Conservation (phyloP, 53 echinoderm and acorn worm genomes). For the Paelopatides confundens region DNA sequence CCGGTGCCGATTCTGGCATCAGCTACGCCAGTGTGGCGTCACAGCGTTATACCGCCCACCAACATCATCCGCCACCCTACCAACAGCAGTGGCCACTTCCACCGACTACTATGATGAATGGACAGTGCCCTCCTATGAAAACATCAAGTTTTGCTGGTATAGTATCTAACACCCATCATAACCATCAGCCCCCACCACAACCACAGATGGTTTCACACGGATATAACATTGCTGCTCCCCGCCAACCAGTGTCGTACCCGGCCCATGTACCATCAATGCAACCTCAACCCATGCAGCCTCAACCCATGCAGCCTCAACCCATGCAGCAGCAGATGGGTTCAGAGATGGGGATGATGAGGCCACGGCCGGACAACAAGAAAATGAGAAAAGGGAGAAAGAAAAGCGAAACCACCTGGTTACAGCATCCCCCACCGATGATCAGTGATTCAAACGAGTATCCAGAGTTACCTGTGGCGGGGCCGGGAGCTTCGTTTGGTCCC, state of each 20-base stretch:
- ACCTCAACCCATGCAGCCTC: neutral
- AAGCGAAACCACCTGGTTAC: neutral
- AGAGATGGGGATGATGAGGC: slow-evolving; percentile 2
- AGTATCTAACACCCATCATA: slow-evolving; percentile 1
- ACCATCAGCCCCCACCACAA: slow-evolving; percentile 50
- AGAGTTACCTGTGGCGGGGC: slow-evolving; percentile 57
- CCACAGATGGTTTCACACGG: slow-evolving; percentile 27
- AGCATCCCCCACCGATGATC: slow-evolving; percentile 72
- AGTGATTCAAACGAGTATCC: slow-evolving; percentile 84
- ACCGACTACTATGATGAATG: neutral
- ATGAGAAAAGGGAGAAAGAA: slow-evolving; percentile 49
- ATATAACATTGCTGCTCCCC: neutral
- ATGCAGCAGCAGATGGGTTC: neutral
- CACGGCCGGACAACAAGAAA: slow-evolving; percentile 42
- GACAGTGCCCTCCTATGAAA: neutral
- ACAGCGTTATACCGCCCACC: neutral
- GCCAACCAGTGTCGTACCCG: neutral
- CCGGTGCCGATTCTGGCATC: neutral
- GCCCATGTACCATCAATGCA: neutral
- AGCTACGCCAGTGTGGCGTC: slow-evolving; percentile 35
- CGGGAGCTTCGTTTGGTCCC: neutral
- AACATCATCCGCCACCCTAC: slow-evolving; percentile 10
- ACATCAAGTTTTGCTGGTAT: neutral
- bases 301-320: neutral
- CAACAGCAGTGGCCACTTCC: slow-evolving; percentile 47